Percentiles rank a stretch among this genome's conserved stretches.
Evolutionary conservation across 1,140 invertebrate species (phyloP).

Genomic region (Danaus plexippus): DNA sequence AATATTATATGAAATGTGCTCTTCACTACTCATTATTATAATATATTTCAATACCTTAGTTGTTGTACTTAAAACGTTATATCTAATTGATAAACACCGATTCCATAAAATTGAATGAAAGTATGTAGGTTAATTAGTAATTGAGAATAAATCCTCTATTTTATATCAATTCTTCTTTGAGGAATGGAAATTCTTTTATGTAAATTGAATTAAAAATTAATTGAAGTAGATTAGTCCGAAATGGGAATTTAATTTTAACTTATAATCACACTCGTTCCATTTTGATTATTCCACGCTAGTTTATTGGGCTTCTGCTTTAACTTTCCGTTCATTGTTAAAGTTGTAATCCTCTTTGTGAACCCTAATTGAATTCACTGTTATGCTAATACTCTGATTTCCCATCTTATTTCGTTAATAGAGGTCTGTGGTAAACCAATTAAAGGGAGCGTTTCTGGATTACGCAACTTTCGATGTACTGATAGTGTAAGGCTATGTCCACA

Average conservation of each 20-base stretch:
- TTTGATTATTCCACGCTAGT: conserved; percentile 66
- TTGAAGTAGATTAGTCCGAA: conserved; percentile 10
- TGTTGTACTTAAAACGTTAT: no score
- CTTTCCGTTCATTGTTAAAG: conserved; percentile 68
- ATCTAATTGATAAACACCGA: no score
- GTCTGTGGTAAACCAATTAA: conserved; percentile 70
- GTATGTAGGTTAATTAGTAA: no score
- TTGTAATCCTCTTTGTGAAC: conserved; percentile 70
- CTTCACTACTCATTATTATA: no score
- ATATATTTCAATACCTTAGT: no score
- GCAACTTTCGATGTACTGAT: conserved; percentile 55
- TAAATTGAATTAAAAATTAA: conserved; percentile 9
- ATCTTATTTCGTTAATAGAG: conserved; percentile 72
- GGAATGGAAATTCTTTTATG: background rate
- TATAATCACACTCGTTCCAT: conserved; percentile 56
- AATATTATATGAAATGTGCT: no score
- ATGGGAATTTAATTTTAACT: conserved; percentile 53
- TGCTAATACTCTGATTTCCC: conserved; percentile 71
- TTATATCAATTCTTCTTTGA: no score
- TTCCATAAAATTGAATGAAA: no score
- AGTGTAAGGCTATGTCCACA: conserved; percentile 32
- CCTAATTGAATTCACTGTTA: conserved; percentile 71
- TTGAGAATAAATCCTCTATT: no score
- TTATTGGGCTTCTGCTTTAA: conserved; percentile 59
- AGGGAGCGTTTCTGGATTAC: conserved; percentile 65